phyloP scores from a whole-genome alignment of 1,140 invertebrate species.

The Maniola jurtina region DNA sequence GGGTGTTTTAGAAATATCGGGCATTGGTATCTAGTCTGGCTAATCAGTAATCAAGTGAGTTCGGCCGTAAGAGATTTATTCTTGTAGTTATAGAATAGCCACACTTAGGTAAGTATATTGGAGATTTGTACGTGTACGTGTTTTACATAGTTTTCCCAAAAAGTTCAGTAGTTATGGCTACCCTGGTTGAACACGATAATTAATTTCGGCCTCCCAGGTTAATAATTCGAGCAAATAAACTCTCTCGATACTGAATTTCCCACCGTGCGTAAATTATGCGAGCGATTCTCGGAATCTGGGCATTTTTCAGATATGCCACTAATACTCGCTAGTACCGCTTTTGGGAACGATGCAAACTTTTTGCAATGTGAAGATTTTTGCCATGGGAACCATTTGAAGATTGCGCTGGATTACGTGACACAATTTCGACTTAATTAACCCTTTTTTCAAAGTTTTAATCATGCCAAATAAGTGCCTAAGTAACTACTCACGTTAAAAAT shows the following conservation, averaged over 20 bases:
- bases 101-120: no score
- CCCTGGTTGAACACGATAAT: constrained; percentile 39
- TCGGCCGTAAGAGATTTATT: no score
- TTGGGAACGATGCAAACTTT: constrained; percentile 13
- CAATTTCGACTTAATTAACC: neutral
- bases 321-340: constrained; percentile 2
- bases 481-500: no score
- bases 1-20: no score
- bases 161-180: neutral
- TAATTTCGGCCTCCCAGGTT: constrained; percentile 61
- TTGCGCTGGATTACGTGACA: neutral
- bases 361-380: constrained; percentile 13
- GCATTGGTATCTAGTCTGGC: no score
- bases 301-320: constrained; percentile 32
- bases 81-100: no score
- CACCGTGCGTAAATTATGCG: constrained; percentile 42
- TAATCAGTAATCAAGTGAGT: no score
- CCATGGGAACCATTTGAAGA: constrained; percentile 15
- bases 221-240: constrained; percentile 59
- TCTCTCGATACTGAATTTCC: constrained; percentile 46
- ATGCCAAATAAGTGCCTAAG: no score
- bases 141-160: neutral
- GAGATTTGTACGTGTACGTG: no score
- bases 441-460: neutral
- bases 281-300: constrained; percentile 36